Percentiles rank a stretch among this genome's conserved stretches.
phyloP scores from a whole-genome alignment of 2,888 invertebrate species.

The Ommatoiulus sabulosus region DNA sequence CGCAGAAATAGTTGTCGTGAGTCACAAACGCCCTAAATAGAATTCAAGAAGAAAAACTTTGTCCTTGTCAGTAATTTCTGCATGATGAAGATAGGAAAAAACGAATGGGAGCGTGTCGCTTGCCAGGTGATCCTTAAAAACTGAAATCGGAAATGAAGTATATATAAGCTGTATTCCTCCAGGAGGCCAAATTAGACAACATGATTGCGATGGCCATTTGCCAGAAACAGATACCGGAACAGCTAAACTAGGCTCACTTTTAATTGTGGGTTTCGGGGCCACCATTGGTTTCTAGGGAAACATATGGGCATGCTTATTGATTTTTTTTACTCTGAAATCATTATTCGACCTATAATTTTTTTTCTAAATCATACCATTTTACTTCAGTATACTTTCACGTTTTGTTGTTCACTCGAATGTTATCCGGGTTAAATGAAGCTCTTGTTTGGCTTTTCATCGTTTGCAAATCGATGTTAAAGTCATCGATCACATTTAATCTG shows the following conservation, averaged over 20 bases:
- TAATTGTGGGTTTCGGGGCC: slow-evolving; percentile 22
- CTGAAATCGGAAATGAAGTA: slow-evolving; percentile 34
- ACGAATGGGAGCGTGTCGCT: neutral
- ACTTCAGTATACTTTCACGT: neutral
- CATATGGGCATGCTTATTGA: neutral
- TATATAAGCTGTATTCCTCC: neutral
- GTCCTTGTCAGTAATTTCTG: slow-evolving; percentile 4
- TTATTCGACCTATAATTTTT: neutral
- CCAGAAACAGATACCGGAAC: neutral
- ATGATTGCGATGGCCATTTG: neutral
- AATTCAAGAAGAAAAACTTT: neutral
- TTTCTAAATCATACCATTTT: neutral
- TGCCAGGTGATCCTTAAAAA: slow-evolving; percentile 22
- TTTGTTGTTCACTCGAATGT: neutral
- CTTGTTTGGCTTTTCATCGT: neutral
- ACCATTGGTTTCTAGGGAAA: neutral
- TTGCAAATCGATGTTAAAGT: slow-evolving; percentile 20
- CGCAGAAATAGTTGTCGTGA: neutral
- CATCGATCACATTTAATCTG: slow-evolving; percentile 27
- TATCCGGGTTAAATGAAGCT: neutral
- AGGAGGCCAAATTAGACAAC: slow-evolving; percentile 28
- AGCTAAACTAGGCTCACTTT: neutral
- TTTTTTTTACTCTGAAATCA: neutral
- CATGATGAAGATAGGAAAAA: neutral
- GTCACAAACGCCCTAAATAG: neutral